Evolutionary conservation across 2,888 invertebrate species (phyloP).

Genomic region (Polymixis lichenea): DNA sequence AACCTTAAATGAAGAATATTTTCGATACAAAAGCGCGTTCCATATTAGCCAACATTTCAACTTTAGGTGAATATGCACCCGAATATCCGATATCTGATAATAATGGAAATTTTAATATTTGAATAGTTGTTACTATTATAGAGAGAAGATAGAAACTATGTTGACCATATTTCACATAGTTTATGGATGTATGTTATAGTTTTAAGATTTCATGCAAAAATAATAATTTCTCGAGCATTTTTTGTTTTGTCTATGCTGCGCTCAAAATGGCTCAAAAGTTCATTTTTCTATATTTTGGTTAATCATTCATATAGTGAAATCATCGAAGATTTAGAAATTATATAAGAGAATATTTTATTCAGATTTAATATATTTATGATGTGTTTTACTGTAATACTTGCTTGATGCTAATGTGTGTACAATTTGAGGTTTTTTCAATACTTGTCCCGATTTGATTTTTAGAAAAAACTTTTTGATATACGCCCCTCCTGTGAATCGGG

Average conservation of each 20-base stretch:
- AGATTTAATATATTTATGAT: slow-evolving; percentile 67
- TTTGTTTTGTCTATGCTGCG: slow-evolving; percentile 57
- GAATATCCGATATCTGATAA: no score
- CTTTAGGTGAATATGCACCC: no score
- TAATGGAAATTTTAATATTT: slow-evolving; percentile 18
- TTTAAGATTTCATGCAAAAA: slow-evolving; percentile 57
- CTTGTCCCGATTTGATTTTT: slow-evolving; percentile 45
- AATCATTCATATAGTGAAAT: slow-evolving; percentile 47
- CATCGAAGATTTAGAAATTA: slow-evolving; percentile 67
- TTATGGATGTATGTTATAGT: slow-evolving; percentile 52
- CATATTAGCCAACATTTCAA: no score
- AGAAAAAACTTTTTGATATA: slow-evolving; percentile 50
- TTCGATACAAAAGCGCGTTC: no score
- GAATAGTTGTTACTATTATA: slow-evolving; percentile 45
- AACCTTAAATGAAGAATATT: no score
- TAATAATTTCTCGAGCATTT: slow-evolving; percentile 47
- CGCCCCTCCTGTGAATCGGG: not conserved
- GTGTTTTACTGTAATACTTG: slow-evolving; percentile 62
- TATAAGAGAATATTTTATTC: slow-evolving; percentile 61
- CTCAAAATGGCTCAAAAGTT: slow-evolving; percentile 72
- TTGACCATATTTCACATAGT: slow-evolving; percentile 64
- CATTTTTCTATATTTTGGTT: slow-evolving; percentile 38
- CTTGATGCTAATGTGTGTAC: slow-evolving; percentile 72
- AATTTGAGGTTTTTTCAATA: slow-evolving; percentile 56
- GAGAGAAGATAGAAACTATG: slow-evolving; percentile 49